Conservation (phyloP, 2,888 invertebrate species). For the Amiota communis region DNA sequence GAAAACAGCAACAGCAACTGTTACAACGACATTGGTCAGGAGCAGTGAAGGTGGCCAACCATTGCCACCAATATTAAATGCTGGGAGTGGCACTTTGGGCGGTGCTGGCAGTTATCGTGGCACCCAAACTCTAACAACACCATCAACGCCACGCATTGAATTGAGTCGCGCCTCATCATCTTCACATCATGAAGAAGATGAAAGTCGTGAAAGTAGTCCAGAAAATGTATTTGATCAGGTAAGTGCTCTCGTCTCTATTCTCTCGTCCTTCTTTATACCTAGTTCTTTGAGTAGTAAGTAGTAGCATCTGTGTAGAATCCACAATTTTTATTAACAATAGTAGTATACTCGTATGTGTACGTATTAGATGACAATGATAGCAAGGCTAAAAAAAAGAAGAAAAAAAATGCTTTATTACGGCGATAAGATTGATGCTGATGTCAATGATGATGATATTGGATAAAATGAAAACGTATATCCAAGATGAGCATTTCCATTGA, state of each 20-base stretch:
- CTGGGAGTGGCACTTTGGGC: not conserved
- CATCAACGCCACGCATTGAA: constrained; percentile 88
- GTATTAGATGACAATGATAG: not conserved
- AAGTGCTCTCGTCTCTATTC: constrained; percentile 40
- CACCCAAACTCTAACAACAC: constrained; percentile 74
- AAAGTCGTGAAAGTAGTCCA: constrained; percentile 88
- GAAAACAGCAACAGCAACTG: constrained; percentile 59
- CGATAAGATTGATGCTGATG: not conserved
- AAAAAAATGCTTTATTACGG: too few species aligned
- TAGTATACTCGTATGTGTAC: constrained; percentile 9
- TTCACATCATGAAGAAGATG: constrained; percentile 84
- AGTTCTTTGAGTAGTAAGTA: not conserved
- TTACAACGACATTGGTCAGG: constrained; percentile 59
- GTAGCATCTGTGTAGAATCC: not conserved
- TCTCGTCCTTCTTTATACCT: not conserved
- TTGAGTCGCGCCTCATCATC: constrained; percentile 91
- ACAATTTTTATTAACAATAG: not conserved
- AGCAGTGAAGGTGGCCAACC: constrained; percentile 60
- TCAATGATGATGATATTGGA: not conserved
- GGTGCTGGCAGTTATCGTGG: constrained; percentile 50
- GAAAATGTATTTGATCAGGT: constrained; percentile 86
- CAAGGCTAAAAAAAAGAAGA: not conserved
- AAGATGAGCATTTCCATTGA: not conserved
- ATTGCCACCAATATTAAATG: constrained; percentile 35
- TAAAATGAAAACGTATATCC: not conserved